Evolutionary conservation across 2,888 invertebrate species (phyloP).

Genomic region (Cheilosia urbana): DNA sequence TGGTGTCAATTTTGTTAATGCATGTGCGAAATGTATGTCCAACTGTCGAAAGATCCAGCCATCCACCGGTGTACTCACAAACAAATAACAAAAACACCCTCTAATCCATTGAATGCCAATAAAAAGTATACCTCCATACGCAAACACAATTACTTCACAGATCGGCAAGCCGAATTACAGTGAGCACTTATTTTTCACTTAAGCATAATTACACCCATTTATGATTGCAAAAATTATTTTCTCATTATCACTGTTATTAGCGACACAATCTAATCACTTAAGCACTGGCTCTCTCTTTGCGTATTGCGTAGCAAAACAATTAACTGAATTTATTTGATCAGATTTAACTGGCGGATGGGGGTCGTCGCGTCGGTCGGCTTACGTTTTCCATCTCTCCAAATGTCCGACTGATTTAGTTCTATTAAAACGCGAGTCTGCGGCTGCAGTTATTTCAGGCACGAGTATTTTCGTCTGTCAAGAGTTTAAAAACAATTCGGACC

Average conservation of each 20-base stretch:
- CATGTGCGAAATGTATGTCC: background rate
- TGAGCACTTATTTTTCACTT: slow-evolving; percentile 11
- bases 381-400: slow-evolving; percentile 5
- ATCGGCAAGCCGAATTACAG: slow-evolving; percentile 27
- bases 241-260: slow-evolving; percentile 39
- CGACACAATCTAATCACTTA: slow-evolving; percentile 20
- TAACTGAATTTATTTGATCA: slow-evolving; percentile 1
- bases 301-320: slow-evolving; percentile 6
- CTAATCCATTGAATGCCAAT: slow-evolving; percentile 27
- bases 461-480: slow-evolving; percentile 37
- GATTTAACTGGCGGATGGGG: background rate
- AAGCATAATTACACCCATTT: slow-evolving; percentile 56
- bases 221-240: slow-evolving; percentile 36
- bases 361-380: background rate
- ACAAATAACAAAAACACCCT: no score
- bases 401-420: background rate
- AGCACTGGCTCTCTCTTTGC: slow-evolving; percentile 1
- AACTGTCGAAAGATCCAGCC: slow-evolving; percentile 18
- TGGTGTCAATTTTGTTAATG: background rate
- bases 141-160: slow-evolving; percentile 32
- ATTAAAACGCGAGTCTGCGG: background rate
- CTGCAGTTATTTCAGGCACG: slow-evolving; percentile 19
- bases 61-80: slow-evolving; percentile 5
- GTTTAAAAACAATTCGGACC: slow-evolving; percentile 43
- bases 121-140: slow-evolving; percentile 22